Evolutionary conservation across 2,888 invertebrate species (phyloP).

Genomic region (Entomobrya multifasciata): DNA sequence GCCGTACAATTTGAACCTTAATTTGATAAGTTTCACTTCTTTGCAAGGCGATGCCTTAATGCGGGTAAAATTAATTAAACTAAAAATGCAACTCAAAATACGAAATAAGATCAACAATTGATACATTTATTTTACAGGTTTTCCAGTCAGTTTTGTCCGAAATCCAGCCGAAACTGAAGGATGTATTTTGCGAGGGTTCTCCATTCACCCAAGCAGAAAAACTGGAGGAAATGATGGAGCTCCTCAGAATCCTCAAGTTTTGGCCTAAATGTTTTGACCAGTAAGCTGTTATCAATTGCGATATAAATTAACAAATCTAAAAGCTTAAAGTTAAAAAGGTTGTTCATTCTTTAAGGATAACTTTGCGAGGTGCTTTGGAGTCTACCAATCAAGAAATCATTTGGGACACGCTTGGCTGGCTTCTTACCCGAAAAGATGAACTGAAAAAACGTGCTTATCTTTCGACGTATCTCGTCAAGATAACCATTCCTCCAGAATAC

Average conservation of each 20-base stretch:
- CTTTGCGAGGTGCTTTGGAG: conserved; percentile 48
- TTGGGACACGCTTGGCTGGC: conserved; percentile 86
- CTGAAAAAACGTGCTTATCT: conserved; percentile 92
- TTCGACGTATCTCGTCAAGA: conserved; percentile 85
- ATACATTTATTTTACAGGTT: conserved; percentile 82
- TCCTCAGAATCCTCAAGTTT: conserved; percentile 89
- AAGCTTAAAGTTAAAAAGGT: no score
- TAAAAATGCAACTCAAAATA: no score
- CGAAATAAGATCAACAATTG: no score
- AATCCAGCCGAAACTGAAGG: conserved; percentile 84
- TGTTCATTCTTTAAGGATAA: conserved; percentile 29
- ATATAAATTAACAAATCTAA: no score
- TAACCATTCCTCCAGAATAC: conserved; percentile 89
- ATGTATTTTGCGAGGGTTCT: conserved; percentile 82
- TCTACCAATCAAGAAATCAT: conserved; percentile 82
- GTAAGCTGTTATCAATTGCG: conserved; percentile 80
- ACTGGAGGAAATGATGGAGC: conserved; percentile 84
- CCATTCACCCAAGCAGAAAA: conserved; percentile 22
- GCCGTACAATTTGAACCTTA: conserved; percentile 88
- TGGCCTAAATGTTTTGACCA: conserved; percentile 84
- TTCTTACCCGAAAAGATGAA: conserved; percentile 87
- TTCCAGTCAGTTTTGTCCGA: conserved; percentile 88
- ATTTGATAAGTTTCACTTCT: conserved; percentile 92
- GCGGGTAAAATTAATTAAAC: conserved; percentile 82
- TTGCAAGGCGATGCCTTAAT: conserved; percentile 88